Percentiles rank a stretch among this genome's conserved stretches.
Conservation (phyloP, 2,888 invertebrate species). For the Orchesellides sinensis region DNA sequence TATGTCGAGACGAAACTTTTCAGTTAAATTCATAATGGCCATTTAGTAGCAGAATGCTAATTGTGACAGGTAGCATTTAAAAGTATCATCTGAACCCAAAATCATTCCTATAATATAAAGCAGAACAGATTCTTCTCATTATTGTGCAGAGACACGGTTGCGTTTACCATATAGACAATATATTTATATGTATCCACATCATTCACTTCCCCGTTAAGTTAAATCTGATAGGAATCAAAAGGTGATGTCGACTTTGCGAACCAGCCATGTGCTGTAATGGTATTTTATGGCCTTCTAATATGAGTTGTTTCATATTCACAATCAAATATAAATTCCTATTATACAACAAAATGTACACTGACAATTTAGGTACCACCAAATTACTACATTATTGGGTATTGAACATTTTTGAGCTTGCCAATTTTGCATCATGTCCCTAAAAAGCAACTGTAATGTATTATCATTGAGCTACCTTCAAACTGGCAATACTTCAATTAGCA, state of each 20-base stretch:
- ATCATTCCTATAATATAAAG: background rate
- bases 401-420: too few species aligned
- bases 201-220: slow-evolving; percentile 28
- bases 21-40: too few species aligned
- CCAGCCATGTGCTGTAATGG: slow-evolving; percentile 15
- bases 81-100: background rate
- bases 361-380: too few species aligned
- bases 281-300: too few species aligned
- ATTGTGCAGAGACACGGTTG: slow-evolving; percentile 29
- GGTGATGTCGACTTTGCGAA: slow-evolving; percentile 27
- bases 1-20: too few species aligned
- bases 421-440: too few species aligned
- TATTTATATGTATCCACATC: background rate
- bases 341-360: too few species aligned
- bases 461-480: slow-evolving; percentile 61
- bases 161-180: background rate
- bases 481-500: slow-evolving; percentile 64
- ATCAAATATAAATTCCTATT: too few species aligned
- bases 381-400: too few species aligned
- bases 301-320: too few species aligned
- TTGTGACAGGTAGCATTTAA: background rate
- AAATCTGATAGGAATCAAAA: background rate
- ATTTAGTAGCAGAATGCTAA: too few species aligned
- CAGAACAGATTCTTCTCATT: slow-evolving; percentile 7
- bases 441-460: too few species aligned